Conservation (phyloP, 2,797 vertebrate species). For the Parambassis ranga region DNA sequence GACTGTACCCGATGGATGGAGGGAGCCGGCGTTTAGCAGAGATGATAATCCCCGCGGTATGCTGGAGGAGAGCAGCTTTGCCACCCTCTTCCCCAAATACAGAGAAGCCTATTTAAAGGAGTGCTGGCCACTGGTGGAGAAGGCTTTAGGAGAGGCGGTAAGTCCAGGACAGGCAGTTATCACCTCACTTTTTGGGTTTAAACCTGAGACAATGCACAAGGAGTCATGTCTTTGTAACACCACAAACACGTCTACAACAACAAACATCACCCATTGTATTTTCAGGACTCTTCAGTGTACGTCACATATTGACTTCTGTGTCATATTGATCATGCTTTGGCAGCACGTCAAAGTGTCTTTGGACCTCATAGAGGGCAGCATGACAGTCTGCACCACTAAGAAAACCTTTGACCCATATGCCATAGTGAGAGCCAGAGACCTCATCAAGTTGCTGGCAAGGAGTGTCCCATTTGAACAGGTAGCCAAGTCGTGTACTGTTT, state of each 20-base stretch:
- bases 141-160: constrained; percentile 87
- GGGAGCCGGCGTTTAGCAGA: constrained; percentile 86
- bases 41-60: constrained; percentile 92
- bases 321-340: neutral
- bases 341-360: constrained; percentile 87
- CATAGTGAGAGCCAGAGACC: constrained; percentile 91
- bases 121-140: constrained; percentile 95
- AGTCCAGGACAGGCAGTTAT: no score
- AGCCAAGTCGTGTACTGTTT: no score
- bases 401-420: constrained; percentile 94
- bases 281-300: no score
- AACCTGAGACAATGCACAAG: no score
- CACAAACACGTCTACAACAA: no score
- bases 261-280: no score
- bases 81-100: constrained; percentile 94
- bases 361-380: constrained; percentile 96
- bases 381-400: constrained; percentile 91
- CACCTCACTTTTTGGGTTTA: no score
- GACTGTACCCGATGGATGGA: constrained; percentile 95
- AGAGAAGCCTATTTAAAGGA: constrained; percentile 93
- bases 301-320: neutral
- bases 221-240: no score
- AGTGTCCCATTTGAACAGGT: constrained; percentile 98
- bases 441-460: constrained; percentile 94
- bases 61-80: constrained; percentile 96